Evolutionary conservation across 2,888 invertebrate species (phyloP).

Genomic region (Eupeodes luniger): DNA sequence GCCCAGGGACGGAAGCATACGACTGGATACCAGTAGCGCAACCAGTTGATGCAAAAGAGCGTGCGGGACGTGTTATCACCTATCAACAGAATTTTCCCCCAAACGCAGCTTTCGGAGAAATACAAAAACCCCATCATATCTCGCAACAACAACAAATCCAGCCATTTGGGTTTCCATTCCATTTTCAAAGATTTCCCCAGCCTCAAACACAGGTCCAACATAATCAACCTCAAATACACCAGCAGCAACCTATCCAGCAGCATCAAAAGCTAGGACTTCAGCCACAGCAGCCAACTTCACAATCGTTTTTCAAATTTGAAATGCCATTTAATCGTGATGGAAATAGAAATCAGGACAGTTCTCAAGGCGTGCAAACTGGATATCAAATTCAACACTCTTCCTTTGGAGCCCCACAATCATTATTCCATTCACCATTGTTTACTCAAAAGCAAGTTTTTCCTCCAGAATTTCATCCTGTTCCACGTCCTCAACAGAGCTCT

Average conservation of each 20-base stretch:
- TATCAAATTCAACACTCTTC: constrained; percentile 83
- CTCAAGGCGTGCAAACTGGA: constrained; percentile 81
- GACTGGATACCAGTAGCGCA: constrained; percentile 86
- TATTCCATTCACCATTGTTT: constrained; percentile 81
- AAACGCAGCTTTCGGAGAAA: constrained; percentile 81
- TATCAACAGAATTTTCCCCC: constrained; percentile 82
- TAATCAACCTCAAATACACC: constrained; percentile 78
- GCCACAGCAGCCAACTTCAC: constrained; percentile 82
- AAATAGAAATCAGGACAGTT: constrained; percentile 69
- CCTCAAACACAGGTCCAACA: constrained; percentile 77
- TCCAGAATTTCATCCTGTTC: constrained; percentile 80
- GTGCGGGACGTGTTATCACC: constrained; percentile 83
- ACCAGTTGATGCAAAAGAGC: constrained; percentile 81
- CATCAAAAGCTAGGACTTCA: constrained; percentile 72
- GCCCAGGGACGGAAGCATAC: constrained; percentile 79
- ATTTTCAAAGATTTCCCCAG: constrained; percentile 80
- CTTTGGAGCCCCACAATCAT: constrained; percentile 80
- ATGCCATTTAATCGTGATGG: constrained; percentile 80
- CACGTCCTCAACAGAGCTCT: constrained; percentile 78
- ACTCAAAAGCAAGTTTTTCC: constrained; percentile 80
- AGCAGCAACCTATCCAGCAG: constrained; percentile 71
- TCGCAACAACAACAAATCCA: constrained; percentile 67
- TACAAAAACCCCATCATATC: constrained; percentile 75
- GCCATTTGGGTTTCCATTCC: constrained; percentile 82
- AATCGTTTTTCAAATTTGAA: constrained; percentile 84